A percentile compares a stretch with the other conserved stretches of the same genome.
These are phyloP conservation scores for Callionymus lyra DNA, from an alignment of 2,113 vertebrate species.

Conservation along the genomic window DNA sequence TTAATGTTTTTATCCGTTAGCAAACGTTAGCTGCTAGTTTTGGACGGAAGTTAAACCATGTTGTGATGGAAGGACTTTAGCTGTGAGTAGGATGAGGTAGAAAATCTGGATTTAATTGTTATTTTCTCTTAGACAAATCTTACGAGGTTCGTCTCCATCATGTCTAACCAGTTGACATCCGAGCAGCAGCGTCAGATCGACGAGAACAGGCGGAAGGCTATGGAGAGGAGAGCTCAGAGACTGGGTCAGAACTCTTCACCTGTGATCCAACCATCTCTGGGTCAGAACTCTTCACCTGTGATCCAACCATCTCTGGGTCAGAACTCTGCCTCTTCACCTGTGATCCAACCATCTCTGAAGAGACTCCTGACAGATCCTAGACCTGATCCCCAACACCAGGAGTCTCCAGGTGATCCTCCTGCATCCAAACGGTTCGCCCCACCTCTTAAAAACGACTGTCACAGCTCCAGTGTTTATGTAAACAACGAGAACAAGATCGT, in stretches of 20 bases:
- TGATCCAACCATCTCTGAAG: too few species aligned
- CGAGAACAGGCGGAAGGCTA: slow-evolving; percentile 80
- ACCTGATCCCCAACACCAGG: background rate
- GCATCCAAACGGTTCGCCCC: slow-evolving; percentile 11
- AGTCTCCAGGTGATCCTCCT: background rate
- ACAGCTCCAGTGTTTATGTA: background rate
- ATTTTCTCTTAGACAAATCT: too few species aligned
- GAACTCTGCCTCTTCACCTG: background rate
- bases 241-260: slow-evolving; percentile 40
- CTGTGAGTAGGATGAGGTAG: too few species aligned
- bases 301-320: slow-evolving; percentile 29
- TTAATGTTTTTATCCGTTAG: background rate
- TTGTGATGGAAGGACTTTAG: too few species aligned
- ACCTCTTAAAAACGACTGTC: slow-evolving; percentile 6
- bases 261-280: too few species aligned
- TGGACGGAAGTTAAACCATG: slow-evolving; percentile 3
- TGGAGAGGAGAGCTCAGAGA: slow-evolving; percentile 83
- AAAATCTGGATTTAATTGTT: too few species aligned
- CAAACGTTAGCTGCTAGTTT: slow-evolving; percentile 18
- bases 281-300: too few species aligned
- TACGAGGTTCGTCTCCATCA: too few species aligned
- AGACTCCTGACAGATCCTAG: too few species aligned
- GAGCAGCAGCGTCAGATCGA: slow-evolving; percentile 86
- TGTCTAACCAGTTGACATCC: slow-evolving; percentile 79
- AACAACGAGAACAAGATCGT: background rate